Conservation (phyloP, 2,888 invertebrate genomes). For the Drosophila rellima region DNA sequence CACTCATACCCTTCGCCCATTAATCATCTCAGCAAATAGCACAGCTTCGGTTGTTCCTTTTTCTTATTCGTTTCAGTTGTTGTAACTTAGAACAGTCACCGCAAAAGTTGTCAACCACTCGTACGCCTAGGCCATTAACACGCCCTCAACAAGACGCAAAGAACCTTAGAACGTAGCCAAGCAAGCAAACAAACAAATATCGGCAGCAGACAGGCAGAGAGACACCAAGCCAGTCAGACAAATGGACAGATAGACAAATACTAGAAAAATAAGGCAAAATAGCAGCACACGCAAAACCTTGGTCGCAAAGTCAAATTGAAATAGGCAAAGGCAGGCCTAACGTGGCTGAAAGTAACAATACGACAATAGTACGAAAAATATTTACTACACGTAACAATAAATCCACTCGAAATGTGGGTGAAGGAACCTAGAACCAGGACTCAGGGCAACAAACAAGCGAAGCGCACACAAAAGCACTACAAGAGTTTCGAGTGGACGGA, state of each 20-base stretch:
- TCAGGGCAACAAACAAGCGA: slow-evolving; percentile 45
- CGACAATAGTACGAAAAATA: slow-evolving; percentile 68
- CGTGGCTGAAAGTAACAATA: slow-evolving; percentile 30
- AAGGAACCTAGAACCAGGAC: slow-evolving; percentile 28
- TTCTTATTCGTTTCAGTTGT: slow-evolving; percentile 9
- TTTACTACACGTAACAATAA: slow-evolving; percentile 83
- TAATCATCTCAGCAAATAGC: slow-evolving; percentile 68
- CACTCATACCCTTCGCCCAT: slow-evolving; percentile 35
- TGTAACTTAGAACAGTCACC: slow-evolving; percentile 61
- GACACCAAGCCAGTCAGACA: slow-evolving; percentile 18
- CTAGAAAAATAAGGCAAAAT: slow-evolving; percentile 22
- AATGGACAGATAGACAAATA: slow-evolving; percentile 40
- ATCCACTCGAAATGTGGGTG: slow-evolving; percentile 67
- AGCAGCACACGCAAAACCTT: slow-evolving; percentile 65
- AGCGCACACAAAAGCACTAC: slow-evolving; percentile 60
- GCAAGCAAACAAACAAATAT: slow-evolving; percentile 58
- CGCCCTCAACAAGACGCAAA: slow-evolving; percentile 63
- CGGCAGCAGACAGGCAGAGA: slow-evolving; percentile 30
- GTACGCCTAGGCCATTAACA: slow-evolving; percentile 79
- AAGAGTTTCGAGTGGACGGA: slow-evolving; percentile 19
- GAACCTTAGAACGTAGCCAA: slow-evolving; percentile 38
- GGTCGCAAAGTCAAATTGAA: slow-evolving; percentile 70
- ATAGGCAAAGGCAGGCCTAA: slow-evolving; percentile 20
- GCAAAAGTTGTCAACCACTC: slow-evolving; percentile 74
- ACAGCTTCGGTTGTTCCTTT: slow-evolving; percentile 35